Evolutionary conservation across 2,797 vertebrate genomes (phyloP), one percentile per base, ranked within the genome.

Genomic region (Florisuga fusca): DNA sequence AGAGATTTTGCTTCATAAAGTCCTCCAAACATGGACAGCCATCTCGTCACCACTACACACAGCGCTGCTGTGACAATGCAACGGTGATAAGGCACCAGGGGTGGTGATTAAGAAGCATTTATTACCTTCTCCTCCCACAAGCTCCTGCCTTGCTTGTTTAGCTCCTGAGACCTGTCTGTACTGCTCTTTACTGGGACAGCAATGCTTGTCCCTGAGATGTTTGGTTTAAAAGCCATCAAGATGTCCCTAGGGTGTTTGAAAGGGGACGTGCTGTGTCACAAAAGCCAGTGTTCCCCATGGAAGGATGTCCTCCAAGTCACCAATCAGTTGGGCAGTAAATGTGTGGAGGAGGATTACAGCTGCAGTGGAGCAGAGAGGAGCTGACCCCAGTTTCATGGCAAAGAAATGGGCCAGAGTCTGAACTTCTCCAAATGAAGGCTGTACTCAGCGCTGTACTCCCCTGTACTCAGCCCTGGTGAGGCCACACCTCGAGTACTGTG

Each of bases 51-150:
- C 57, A 33, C 46, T 38, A 14, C 7, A 68, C 43, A 38, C 27
- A 38, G 51, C 63, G 85, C 48, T 82, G 57, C 68, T 61, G 64
- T 43, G 66, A 66, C 75, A 59, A 74, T 81, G 79, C n/a, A 84
- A 51, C 74, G 45, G 67, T 85, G 72, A 57, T 77, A 50, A 71
- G 72, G 68, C 75, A 20, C 41, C n/a, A 23, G 36, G 76, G 45
- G 86, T 3, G 2, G 58, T 83, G 74, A 86, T 90, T 63, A 88
- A 88, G 74, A 78, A 67, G 53, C 34, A 16, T 94, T 95, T 86
- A 90, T 91, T 84, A n/a, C 73, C 27, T 20, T 69, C 43, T 89
- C 82, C 62, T 95, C 87, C 87, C 84, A 80, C 66, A 34, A 71
- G 38, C 3, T 46, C 51, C 66, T 55, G 69, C 62, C 33, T 91